A percentile compares a stretch with the other conserved stretches of the same genome.
These are phyloP conservation scores for Callospermophilus lateralis DNA, from an alignment of 2,113 vertebrate genomes.

Conservation along the genomic window DNA sequence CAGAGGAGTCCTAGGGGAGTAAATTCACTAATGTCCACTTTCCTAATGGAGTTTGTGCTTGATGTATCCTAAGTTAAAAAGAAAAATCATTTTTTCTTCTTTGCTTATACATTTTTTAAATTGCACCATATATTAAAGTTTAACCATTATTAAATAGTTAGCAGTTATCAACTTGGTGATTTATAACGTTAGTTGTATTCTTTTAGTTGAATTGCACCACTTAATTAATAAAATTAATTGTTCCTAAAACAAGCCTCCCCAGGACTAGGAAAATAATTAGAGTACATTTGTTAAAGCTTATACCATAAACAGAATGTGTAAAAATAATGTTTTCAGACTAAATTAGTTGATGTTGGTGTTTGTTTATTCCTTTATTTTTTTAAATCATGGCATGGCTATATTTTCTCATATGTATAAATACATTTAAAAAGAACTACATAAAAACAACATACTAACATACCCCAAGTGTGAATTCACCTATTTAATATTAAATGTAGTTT, in stretches of 20 bases:
- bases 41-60: background rate
- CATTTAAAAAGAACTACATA: background rate
- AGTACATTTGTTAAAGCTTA: conserved; percentile 20
- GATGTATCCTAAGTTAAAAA: background rate
- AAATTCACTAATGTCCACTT: background rate
- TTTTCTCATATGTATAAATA: background rate
- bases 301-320: background rate
- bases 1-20: background rate
- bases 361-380: conserved; percentile 23
- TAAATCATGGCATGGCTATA: background rate
- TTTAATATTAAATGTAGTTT: background rate
- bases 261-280: conserved; percentile 19
- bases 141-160: background rate
- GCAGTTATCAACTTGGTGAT: background rate
- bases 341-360: background rate
- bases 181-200: conserved; percentile 26
- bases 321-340: conserved; percentile 28
- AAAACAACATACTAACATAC: background rate
- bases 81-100: background rate
- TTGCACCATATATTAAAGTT: background rate
- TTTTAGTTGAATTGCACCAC: background rate
- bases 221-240: conserved; percentile 45
- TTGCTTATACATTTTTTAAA: background rate
- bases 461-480: conserved; percentile 3
- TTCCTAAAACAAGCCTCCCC: background rate